phyloP scores from a whole-genome alignment of 2,888 invertebrate genomes.

The Exocentrus adspersus region DNA sequence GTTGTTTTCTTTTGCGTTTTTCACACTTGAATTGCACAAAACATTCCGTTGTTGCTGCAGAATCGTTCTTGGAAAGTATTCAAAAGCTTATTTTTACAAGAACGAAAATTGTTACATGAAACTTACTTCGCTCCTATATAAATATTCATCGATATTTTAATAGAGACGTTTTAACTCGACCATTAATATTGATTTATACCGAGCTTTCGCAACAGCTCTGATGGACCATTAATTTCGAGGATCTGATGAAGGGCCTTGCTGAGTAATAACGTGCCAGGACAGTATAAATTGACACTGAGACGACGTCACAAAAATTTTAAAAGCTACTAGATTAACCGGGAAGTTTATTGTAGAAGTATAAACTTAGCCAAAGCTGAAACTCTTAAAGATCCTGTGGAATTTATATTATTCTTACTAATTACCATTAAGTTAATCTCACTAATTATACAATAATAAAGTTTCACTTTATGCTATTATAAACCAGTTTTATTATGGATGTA shows the following conservation, averaged over 20 bases:
- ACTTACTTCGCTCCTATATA: neutral
- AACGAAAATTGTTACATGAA: too few relatives aligned
- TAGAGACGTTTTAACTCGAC: constrained; percentile 30
- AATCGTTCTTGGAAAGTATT: constrained; percentile 34
- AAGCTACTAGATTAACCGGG: too few relatives aligned
- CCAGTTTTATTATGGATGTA: too few relatives aligned
- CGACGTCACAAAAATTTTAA: too few relatives aligned
- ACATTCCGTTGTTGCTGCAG: constrained; percentile 41
- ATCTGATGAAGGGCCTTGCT: constrained; percentile 14
- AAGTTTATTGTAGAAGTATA: too few relatives aligned
- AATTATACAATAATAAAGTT: too few relatives aligned
- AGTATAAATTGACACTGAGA: too few relatives aligned
- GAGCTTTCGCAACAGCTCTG: constrained; percentile 25
- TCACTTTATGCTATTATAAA: too few relatives aligned
- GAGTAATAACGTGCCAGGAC: constrained; percentile 19
- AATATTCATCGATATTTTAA: constrained; percentile 21
- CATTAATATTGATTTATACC: constrained; percentile 40
- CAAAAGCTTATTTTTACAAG: constrained; percentile 13
- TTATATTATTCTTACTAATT: too few relatives aligned
- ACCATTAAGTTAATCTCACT: too few relatives aligned
- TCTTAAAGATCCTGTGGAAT: too few relatives aligned
- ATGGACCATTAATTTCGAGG: constrained; percentile 16
- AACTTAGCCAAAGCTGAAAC: too few relatives aligned
- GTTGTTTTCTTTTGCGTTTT: constrained; percentile 49
- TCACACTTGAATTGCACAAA: constrained; percentile 55